phyloP scores from a whole-genome alignment of 2,888 invertebrate genomes.

The Noctua janthina region DNA sequence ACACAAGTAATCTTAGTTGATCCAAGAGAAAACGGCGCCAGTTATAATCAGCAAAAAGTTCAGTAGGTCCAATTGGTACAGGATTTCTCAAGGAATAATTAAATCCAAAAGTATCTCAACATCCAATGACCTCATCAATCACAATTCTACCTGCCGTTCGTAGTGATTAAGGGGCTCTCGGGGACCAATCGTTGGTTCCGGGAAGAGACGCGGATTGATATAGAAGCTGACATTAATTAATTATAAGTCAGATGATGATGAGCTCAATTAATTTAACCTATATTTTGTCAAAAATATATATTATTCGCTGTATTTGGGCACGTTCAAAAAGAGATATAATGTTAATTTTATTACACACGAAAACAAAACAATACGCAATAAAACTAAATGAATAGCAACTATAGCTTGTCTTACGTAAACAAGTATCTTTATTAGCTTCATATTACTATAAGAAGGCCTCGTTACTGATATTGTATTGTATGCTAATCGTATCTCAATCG shows the following conservation, averaged over 20 bases:
- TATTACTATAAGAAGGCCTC: constrained; percentile 25
- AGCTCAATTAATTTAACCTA: neutral
- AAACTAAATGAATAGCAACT: constrained; percentile 16
- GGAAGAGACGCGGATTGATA: neutral
- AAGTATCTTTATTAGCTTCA: constrained; percentile 17
- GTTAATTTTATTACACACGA: constrained; percentile 11
- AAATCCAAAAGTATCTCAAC: constrained; percentile 24
- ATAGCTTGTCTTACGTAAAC: constrained; percentile 18
- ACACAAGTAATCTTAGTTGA: constrained; percentile 49
- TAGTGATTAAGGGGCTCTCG: constrained; percentile 5
- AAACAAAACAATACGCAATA: constrained; percentile 23
- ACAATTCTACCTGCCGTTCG: constrained; percentile 14
- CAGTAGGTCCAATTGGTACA: constrained; percentile 16
- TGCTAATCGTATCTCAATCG: constrained; percentile 61
- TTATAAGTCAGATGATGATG: neutral
- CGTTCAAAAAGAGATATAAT: constrained; percentile 7
- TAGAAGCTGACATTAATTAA: neutral
- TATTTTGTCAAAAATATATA: constrained; percentile 1
- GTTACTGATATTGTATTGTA: constrained; percentile 59
- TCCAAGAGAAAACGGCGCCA: constrained; percentile 37
- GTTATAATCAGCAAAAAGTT: constrained; percentile 25
- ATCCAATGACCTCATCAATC: constrained; percentile 31
- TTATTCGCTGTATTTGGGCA: neutral
- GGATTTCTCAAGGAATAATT: constrained; percentile 14
- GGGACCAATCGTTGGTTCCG: constrained; percentile 4